Evolutionary conservation across 2,888 invertebrate genomes (phyloP).

Genomic region (Calameuta pallipes): DNA sequence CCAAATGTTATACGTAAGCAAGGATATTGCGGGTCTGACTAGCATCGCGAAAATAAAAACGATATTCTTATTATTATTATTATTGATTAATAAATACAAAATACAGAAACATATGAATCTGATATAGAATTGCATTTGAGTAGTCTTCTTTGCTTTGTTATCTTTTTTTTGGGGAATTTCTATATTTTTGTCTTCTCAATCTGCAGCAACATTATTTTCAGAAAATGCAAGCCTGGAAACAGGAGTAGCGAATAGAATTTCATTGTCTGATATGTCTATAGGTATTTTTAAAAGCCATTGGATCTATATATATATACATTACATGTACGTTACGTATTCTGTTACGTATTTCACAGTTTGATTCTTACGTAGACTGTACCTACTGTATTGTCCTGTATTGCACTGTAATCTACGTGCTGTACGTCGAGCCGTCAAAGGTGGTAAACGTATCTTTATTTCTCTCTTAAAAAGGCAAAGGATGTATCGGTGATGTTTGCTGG

Average conservation of each 20-base stretch:
- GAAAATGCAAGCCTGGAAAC: background rate
- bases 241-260: background rate
- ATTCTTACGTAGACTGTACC: background rate
- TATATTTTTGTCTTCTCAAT: background rate
- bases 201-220: background rate
- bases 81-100: background rate
- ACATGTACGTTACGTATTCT: background rate
- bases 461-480: constrained; percentile 36
- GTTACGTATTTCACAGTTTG: background rate
- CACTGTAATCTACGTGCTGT: background rate
- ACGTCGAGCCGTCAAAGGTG: background rate
- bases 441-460: constrained; percentile 3
- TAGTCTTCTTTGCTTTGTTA: background rate
- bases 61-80: background rate
- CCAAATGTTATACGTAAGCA: no score
- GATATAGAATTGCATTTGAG: background rate
- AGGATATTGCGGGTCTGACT: no score
- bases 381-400: no score
- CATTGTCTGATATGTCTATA: background rate
- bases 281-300: background rate
- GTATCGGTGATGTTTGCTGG: constrained; percentile 30
- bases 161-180: background rate
- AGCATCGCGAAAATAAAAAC: no score
- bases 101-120: background rate
- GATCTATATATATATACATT: background rate